A percentile compares a stretch with the other conserved stretches of the same genome.
These are phyloP conservation scores for Cyphomyrus plagiostoma DNA, from an alignment of 2,113 vertebrate species.

Conservation along the genomic window DNA sequence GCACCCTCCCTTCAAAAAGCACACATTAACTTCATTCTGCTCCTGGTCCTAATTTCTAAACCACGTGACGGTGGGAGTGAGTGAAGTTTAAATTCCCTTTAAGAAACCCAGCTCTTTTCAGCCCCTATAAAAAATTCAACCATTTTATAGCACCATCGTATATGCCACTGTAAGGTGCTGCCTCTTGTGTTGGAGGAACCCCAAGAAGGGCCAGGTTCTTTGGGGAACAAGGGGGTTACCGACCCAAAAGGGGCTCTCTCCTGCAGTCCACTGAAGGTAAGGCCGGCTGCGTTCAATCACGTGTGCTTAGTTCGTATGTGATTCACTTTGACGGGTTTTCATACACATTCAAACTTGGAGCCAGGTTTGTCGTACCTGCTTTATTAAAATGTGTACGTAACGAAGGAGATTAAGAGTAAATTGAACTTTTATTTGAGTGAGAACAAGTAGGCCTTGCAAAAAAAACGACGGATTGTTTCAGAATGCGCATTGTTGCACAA, in stretches of 20 bases:
- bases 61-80: slow-evolving; percentile 79
- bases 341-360: neutral
- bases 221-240: slow-evolving; percentile 41
- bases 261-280: slow-evolving; percentile 38
- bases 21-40: slow-evolving; percentile 53
- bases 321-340: neutral
- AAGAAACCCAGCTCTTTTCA: slow-evolving; percentile 59
- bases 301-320: slow-evolving; percentile 3
- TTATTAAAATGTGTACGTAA: neutral
- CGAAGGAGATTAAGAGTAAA: neutral
- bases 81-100: slow-evolving; percentile 73
- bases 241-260: slow-evolving; percentile 21
- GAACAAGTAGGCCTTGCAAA: slow-evolving; percentile 3
- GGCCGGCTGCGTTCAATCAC: slow-evolving; percentile 30
- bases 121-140: slow-evolving; percentile 51
- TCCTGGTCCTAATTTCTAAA: slow-evolving; percentile 69
- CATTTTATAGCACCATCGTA: slow-evolving; percentile 49
- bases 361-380: neutral
- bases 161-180: slow-evolving; percentile 37
- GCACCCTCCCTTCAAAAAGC: slow-evolving; percentile 29
- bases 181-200: slow-evolving; percentile 32
- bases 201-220: slow-evolving; percentile 31
- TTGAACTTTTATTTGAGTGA: neutral
- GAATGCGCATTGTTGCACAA: neutral
- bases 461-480: neutral